Percentiles rank a stretch among this genome's conserved stretches.
Evolutionary conservation across 2,888 invertebrate genomes (phyloP).

Genomic region (Pachymerium ferrugineum): DNA sequence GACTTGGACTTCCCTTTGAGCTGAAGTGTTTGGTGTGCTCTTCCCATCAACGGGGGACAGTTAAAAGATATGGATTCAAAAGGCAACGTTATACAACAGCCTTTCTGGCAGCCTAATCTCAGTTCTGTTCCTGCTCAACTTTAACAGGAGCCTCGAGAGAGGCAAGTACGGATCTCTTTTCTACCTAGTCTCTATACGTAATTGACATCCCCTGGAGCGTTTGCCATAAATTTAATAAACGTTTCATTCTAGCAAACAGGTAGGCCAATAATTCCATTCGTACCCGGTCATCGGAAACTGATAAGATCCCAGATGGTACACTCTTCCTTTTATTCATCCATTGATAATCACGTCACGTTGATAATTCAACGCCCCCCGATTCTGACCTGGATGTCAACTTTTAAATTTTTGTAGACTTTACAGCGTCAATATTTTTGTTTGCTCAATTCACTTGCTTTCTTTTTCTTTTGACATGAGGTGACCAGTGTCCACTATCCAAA

Average conservation of each 20-base stretch:
- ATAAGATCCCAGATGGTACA: neutral
- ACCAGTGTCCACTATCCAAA: no score
- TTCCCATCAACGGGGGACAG: neutral
- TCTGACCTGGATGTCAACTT: no score
- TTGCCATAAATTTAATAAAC: slow-evolving; percentile 17
- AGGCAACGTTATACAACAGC: neutral
- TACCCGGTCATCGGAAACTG: neutral
- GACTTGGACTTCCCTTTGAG: neutral
- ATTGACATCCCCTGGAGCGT: neutral
- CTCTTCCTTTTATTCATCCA: neutral
- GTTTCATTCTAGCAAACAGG: neutral
- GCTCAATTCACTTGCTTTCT: no score
- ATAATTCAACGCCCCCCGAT: neutral
- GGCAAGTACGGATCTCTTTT: neutral
- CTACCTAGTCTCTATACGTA: neutral
- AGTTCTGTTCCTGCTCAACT: neutral
- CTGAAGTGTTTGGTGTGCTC: neutral
- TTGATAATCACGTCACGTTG: neutral
- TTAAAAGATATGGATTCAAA: neutral
- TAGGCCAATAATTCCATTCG: neutral
- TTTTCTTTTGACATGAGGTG: no score
- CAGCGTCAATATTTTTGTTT: no score
- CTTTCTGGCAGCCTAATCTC: neutral
- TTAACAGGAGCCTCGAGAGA: neutral
- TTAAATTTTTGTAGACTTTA: no score